Evolutionary conservation across 2,888 invertebrate species (phyloP).

Genomic region (Chouioia cunea): DNA sequence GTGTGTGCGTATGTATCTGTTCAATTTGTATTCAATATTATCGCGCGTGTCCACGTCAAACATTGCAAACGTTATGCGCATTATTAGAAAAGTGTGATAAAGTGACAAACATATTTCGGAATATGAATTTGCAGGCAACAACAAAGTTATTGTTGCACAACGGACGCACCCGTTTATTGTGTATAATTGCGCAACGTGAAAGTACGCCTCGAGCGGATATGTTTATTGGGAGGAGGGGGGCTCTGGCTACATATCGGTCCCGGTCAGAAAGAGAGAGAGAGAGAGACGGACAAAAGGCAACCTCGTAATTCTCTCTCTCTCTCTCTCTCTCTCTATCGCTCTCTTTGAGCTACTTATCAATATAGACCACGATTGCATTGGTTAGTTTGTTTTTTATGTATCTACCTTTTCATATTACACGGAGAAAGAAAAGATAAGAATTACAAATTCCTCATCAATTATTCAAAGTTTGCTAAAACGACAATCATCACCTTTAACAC

Average conservation of each 20-base stretch:
- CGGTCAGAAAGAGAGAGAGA: constrained; percentile 5
- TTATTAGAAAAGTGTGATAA: no score
- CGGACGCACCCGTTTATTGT: constrained; percentile 21
- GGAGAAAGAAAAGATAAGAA: no score
- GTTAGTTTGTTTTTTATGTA: no score
- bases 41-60: no score
- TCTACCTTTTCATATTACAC: no score
- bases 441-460: no score
- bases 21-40: no score
- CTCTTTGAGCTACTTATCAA: constrained; percentile 1
- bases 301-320: constrained; percentile 9
- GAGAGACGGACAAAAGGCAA: constrained; percentile 10
- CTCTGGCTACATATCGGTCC: neutral
- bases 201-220: constrained; percentile 33
- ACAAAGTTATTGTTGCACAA: constrained; percentile 17
- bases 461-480: no score
- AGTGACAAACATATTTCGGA: constrained; percentile 3
- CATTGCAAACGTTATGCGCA: no score
- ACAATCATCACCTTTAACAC: no score
- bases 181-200: constrained; percentile 43
- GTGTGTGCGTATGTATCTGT: no score
- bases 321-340: no score
- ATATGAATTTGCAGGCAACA: constrained; percentile 2
- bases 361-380: neutral
- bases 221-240: constrained; percentile 18